Conservation (phyloP, 2,888 invertebrate species). For the Herminia tarsipennalis region DNA sequence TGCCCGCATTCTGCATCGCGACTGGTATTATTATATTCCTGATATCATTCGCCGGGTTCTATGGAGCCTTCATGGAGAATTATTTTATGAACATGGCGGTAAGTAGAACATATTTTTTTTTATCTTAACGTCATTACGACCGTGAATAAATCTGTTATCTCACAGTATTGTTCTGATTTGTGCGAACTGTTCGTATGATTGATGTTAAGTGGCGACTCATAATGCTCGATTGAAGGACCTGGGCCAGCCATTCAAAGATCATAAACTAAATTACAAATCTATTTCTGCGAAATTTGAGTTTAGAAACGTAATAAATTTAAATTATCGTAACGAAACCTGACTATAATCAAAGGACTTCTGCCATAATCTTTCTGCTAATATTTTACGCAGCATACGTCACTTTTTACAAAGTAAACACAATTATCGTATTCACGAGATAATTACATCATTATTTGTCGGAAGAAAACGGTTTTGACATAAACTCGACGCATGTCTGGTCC, state of each 20-base stretch:
- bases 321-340: too few species aligned
- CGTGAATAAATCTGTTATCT: constrained; percentile 31
- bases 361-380: too few species aligned
- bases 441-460: constrained; percentile 30
- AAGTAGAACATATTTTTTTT: constrained; percentile 60
- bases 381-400: constrained; percentile 13
- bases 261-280: too few species aligned
- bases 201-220: constrained; percentile 24
- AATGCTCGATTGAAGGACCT: not conserved
- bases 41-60: constrained; percentile 94
- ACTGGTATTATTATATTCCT: constrained; percentile 90
- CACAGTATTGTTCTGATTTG: constrained; percentile 17
- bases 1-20: constrained; percentile 90
- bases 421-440: constrained; percentile 26
- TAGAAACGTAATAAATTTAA: too few species aligned
- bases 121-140: constrained; percentile 21
- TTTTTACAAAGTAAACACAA: constrained; percentile 33
- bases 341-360: too few species aligned
- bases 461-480: constrained; percentile 27
- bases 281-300: too few species aligned
- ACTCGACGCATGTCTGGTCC: constrained; percentile 24
- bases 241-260: constrained; percentile 4
- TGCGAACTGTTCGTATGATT: constrained; percentile 18
- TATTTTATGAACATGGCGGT: constrained; percentile 92
- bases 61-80: constrained; percentile 94